phyloP scores from a whole-genome alignment of 2,113 vertebrate species.

The Mustela lutreola region DNA sequence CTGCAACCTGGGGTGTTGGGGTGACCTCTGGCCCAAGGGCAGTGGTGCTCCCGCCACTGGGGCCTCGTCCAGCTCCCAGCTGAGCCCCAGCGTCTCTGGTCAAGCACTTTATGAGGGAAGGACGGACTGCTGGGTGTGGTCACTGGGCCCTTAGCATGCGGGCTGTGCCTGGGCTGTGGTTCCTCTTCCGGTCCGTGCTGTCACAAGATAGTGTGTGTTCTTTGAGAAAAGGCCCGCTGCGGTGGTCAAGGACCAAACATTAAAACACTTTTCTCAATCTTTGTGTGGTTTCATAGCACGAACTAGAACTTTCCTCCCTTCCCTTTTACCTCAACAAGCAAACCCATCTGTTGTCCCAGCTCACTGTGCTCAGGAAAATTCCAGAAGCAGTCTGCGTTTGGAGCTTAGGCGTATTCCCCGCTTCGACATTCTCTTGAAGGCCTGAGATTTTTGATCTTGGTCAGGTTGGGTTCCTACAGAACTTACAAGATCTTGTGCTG shows the following conservation, averaged over 20 bases:
- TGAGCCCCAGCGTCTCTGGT: not conserved
- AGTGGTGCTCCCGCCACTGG: fast-evolving
- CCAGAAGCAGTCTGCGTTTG: not conserved
- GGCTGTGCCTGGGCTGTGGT: not conserved
- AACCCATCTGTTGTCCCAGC: not conserved
- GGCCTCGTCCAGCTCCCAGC: not conserved
- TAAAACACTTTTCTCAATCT: constrained; percentile 62
- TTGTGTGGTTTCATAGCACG: not conserved
- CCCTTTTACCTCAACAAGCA: not conserved
- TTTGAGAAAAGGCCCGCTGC: not conserved
- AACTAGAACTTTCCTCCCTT: not conserved
- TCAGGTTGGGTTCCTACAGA: not conserved
- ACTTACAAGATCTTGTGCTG: not conserved
- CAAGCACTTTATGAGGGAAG: not conserved
- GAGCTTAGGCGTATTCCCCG: too few species aligned
- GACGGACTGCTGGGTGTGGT: not conserved
- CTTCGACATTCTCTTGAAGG: not conserved
- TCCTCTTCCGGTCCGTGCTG: not conserved
- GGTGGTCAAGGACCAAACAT: constrained; percentile 55
- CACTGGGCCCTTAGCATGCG: fast-evolving
- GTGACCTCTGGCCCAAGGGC: not conserved
- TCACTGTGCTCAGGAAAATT: not conserved
- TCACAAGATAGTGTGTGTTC: not conserved
- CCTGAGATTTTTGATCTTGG: not conserved
- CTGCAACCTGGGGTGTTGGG: fast-evolving